Percentiles rank a stretch among this genome's conserved stretches.
Conservation (phyloP, 2,888 invertebrate species). For the Tenthredo livida region DNA sequence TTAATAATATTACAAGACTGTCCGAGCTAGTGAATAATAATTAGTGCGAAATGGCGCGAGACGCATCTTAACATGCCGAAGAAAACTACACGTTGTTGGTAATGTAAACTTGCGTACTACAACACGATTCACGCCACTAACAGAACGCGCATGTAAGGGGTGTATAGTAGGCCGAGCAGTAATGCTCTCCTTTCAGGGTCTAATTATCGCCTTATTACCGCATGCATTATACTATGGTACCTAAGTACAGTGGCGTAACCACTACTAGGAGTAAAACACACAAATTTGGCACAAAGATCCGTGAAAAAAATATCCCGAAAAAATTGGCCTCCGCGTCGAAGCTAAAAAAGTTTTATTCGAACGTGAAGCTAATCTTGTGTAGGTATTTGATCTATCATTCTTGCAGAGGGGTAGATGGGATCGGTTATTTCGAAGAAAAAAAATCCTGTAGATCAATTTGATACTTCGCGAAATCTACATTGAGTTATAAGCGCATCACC, state of each 20-base stretch:
- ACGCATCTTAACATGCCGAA: neutral
- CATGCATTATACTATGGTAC: neutral
- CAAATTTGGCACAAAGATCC: neutral
- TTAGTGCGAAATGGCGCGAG: conserved; percentile 36
- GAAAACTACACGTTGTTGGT: neutral
- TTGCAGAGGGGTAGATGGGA: no score
- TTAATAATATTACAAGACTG: neutral
- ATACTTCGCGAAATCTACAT: neutral
- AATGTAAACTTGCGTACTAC: neutral
- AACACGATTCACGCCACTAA: neutral
- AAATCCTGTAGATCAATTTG: neutral
- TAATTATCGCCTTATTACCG: conserved; percentile 46
- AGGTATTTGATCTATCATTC: neutral
- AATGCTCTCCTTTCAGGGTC: conserved; percentile 41
- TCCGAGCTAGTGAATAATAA: conserved; percentile 8
- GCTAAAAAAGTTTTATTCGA: neutral
- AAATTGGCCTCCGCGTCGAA: neutral
- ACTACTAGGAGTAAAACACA: neutral
- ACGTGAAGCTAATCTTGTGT: neutral
- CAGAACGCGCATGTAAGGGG: neutral
- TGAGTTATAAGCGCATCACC: neutral
- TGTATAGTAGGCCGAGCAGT: neutral
- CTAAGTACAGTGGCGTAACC: conserved; percentile 18
- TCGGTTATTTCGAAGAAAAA: neutral
- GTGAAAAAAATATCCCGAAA: neutral